phyloP scores from a whole-genome alignment of 2,113 vertebrate genomes.

The Pleuronectes platessa region DNA sequence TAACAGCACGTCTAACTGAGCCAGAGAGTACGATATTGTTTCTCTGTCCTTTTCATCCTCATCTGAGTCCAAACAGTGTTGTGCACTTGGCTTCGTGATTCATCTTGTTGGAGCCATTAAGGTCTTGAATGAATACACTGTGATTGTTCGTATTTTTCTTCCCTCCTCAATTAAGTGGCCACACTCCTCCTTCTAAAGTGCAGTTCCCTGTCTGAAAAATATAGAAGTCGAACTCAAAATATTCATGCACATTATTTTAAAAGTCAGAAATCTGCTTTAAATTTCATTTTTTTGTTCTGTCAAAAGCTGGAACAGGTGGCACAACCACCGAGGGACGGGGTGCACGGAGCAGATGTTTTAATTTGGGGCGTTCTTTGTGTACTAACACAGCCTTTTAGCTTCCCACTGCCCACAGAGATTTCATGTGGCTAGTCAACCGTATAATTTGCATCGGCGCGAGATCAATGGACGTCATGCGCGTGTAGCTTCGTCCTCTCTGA shows the following conservation, averaged over 20 bases:
- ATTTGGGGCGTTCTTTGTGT: constrained; percentile 7
- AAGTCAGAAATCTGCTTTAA: background rate
- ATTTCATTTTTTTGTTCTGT: background rate
- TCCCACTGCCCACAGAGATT: constrained; percentile 34
- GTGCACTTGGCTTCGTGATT: constrained; percentile 39
- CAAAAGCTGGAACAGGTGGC: constrained; percentile 8
- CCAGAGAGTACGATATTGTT: constrained; percentile 22
- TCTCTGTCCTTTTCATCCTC: constrained; percentile 22
- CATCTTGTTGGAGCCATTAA: constrained; percentile 25
- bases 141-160: constrained; percentile 9
- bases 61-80: constrained; percentile 11
- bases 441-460: constrained; percentile 47
- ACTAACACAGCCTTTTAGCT: constrained; percentile 9
- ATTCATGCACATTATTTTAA: background rate
- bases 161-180: background rate
- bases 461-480: constrained; percentile 34
- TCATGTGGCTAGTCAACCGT: constrained; percentile 36
- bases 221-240: background rate
- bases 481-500: constrained; percentile 40
- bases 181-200: background rate
- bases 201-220: background rate
- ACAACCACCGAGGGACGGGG: background rate
- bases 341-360: constrained; percentile 31
- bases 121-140: background rate
- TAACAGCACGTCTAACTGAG: constrained; percentile 12